phyloP scores from a whole-genome alignment of 2,113 vertebrate genomes.

The Halcyon senegalensis region DNA sequence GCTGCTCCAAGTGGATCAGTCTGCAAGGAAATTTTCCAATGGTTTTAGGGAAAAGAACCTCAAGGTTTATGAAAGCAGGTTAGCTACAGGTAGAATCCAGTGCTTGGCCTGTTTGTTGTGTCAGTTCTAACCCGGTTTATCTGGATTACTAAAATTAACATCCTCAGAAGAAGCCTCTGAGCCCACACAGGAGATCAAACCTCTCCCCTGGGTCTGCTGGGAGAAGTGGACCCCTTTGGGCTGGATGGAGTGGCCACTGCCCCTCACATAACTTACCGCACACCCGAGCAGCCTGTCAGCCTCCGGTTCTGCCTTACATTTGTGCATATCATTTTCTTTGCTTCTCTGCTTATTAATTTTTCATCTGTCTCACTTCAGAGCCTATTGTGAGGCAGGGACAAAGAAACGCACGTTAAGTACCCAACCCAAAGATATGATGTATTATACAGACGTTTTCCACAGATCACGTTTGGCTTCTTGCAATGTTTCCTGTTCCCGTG shows the following conservation, averaged over 20 bases:
- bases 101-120: not conserved
- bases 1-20: not conserved
- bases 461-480: not conserved
- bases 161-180: not conserved
- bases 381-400: not conserved
- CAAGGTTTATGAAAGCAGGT: not conserved
- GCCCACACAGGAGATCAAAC: not conserved
- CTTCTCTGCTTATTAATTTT: constrained; percentile 38
- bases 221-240: not conserved
- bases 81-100: not conserved
- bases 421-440: not conserved
- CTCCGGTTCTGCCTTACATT: not conserved
- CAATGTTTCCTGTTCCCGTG: not conserved
- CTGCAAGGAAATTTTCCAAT: not conserved
- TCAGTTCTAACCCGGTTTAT: not conserved
- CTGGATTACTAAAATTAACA: not conserved
- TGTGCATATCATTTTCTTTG: not conserved
- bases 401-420: not conserved
- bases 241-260: not conserved
- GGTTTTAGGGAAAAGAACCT: not conserved
- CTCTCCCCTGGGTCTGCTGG: not conserved
- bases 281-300: not conserved
- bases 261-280: not conserved
- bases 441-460: constrained; percentile 38
- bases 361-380: not conserved